These are phyloP conservation scores for Amphiprion ocellaris DNA, from an alignment of 2,113 vertebrate species.

Conservation along the genomic window DNA sequence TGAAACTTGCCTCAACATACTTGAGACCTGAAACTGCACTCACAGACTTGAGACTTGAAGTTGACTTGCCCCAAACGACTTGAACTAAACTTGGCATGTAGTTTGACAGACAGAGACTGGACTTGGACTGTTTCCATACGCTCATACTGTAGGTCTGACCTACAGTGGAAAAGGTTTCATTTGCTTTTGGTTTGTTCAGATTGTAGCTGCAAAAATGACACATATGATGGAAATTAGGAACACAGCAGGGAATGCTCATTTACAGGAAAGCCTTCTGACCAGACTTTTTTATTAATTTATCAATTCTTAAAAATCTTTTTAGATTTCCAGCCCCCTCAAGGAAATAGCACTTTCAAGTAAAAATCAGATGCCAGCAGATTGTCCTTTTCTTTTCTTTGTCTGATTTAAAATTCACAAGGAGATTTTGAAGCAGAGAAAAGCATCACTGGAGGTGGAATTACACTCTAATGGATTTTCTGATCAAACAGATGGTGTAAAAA, in stretches of 20 bases:
- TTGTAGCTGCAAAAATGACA: background rate
- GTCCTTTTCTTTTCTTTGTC: background rate
- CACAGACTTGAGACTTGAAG: background rate
- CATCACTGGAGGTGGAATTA: background rate
- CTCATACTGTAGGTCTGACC: background rate
- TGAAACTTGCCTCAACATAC: too few species aligned
- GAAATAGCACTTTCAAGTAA: background rate
- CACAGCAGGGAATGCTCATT: background rate
- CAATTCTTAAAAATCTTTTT: background rate
- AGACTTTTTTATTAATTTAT: background rate
- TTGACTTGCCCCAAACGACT: background rate
- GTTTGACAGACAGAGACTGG: too few species aligned
- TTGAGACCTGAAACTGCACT: background rate
- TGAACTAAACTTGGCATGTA: too few species aligned
- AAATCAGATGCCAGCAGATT: background rate
- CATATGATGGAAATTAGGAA: background rate
- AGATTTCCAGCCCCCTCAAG: background rate
- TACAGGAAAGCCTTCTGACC: background rate
- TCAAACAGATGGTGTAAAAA: constrained; percentile 7
- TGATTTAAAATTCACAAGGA: background rate
- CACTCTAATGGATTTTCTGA: background rate
- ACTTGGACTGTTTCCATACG: background rate
- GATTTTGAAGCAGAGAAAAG: background rate
- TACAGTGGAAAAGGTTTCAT: background rate
- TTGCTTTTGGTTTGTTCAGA: background rate